Evolutionary conservation across 2,797 vertebrate species (phyloP).

Genomic region (Miichthys miiuy): DNA sequence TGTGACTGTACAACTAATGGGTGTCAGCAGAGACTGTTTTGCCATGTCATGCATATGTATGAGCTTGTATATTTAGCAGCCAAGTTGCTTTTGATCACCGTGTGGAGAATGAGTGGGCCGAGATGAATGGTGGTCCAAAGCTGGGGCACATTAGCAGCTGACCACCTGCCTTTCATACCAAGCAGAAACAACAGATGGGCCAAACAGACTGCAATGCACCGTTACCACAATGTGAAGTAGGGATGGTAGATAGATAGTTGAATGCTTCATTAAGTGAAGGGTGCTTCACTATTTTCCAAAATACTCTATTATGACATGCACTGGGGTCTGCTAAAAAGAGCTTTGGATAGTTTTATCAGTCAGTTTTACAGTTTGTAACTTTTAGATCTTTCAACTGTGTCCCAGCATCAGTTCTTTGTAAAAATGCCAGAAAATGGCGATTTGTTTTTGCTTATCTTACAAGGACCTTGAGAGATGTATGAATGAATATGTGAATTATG

Average conservation of each 20-base stretch:
- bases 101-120: conserved; percentile 61
- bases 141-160: conserved; percentile 69
- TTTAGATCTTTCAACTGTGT: background rate
- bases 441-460: background rate
- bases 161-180: conserved; percentile 78
- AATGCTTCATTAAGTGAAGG: conserved; percentile 22
- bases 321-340: no score
- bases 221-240: conserved; percentile 29
- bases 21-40: conserved; percentile 80
- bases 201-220: conserved; percentile 40
- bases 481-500: background rate
- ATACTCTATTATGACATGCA: background rate
- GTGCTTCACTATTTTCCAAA: conserved; percentile 5
- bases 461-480: background rate
- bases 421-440: background rate
- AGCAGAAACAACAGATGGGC: conserved; percentile 64
- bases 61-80: conserved; percentile 80
- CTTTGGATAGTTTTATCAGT: background rate
- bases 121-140: conserved; percentile 69
- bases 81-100: conserved; percentile 79
- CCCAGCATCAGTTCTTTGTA: background rate
- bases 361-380: background rate
- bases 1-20: conserved; percentile 78
- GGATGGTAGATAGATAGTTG: conserved; percentile 11
- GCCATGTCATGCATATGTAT: conserved; percentile 85